Evolutionary conservation across 2,888 invertebrate genomes (phyloP).

Genomic region (Glaucopsyche alexis): DNA sequence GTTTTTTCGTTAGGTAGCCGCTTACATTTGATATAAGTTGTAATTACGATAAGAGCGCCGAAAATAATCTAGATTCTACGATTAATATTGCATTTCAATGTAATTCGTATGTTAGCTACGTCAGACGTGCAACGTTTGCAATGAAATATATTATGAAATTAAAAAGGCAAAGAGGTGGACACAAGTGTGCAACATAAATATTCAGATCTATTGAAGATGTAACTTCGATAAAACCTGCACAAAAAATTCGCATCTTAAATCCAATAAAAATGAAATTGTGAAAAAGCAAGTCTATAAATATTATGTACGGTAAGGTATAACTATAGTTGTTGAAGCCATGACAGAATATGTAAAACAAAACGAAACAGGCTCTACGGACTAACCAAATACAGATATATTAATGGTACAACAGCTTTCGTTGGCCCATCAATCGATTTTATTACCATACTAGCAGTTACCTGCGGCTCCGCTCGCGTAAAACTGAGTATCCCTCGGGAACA

Average conservation of each 20-base stretch:
- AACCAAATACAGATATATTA: constrained; percentile 28
- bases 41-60: constrained; percentile 12
- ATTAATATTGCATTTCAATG: constrained; percentile 1
- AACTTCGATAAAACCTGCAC: not conserved
- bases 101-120: not conserved
- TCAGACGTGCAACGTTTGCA: not conserved
- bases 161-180: not conserved
- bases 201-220: not conserved
- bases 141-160: too few species aligned
- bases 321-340: constrained; percentile 18
- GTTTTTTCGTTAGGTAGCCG: constrained; percentile 26
- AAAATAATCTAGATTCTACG: constrained; percentile 1
- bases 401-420: constrained; percentile 28
- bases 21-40: constrained; percentile 27
- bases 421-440: constrained; percentile 25
- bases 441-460: too few species aligned
- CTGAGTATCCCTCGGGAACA: too few species aligned
- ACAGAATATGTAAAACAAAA: constrained; percentile 27
- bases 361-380: constrained; percentile 14
- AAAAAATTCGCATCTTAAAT: not conserved
- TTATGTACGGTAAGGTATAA: not conserved
- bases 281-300: constrained; percentile 12
- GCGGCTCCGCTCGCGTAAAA: too few species aligned
- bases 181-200: not conserved
- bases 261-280: constrained; percentile 7